These are phyloP conservation scores for Glaucidium brasilianum DNA, from an alignment of 2,113 vertebrate species.

Conservation along the genomic window DNA sequence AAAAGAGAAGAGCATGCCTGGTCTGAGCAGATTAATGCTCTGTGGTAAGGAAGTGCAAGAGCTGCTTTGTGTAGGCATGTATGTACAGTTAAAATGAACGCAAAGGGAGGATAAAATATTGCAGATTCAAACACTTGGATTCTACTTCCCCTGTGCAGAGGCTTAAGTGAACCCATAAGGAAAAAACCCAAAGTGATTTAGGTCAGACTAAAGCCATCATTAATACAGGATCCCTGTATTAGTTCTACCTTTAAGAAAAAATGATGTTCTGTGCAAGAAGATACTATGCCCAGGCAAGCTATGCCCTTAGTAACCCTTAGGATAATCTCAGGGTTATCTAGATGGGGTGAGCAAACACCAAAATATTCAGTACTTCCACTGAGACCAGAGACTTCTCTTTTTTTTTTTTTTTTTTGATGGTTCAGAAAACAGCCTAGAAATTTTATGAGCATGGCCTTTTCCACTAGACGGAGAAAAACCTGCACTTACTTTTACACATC, in stretches of 20 bases:
- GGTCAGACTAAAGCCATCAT: background rate
- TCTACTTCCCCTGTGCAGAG: background rate
- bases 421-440: background rate
- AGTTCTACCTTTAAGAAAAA: background rate
- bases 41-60: background rate
- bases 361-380: background rate
- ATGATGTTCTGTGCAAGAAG: background rate
- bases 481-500: background rate
- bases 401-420: background rate
- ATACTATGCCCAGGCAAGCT: background rate
- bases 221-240: background rate
- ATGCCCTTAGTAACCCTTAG: background rate
- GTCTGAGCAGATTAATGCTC: background rate
- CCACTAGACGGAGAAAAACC: background rate
- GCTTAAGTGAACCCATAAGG: background rate
- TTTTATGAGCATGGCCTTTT: background rate
- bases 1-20: background rate
- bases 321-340: background rate
- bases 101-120: background rate
- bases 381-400: background rate
- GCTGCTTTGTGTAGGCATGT: background rate
- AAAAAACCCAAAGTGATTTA: slow-evolving; percentile 11
- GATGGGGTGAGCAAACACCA: background rate
- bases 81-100: background rate
- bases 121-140: background rate